These are phyloP conservation scores for Centruroides vittatus DNA, from an alignment of 1,140 invertebrate genomes.

Conservation along the genomic window DNA sequence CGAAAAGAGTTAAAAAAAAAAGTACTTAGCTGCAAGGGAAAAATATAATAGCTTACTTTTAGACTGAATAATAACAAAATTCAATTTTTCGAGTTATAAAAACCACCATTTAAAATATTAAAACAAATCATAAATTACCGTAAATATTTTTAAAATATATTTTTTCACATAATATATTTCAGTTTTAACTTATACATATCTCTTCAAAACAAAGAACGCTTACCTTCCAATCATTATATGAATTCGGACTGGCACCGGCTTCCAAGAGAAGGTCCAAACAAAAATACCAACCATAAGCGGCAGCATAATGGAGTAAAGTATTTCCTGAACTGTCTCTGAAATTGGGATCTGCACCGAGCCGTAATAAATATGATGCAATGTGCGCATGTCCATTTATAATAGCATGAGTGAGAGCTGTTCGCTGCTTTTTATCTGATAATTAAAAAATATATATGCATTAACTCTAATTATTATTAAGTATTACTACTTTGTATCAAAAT, in stretches of 20 bases:
- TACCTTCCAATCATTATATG: slow-evolving; percentile 38
- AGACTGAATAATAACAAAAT: no score
- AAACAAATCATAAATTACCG: not conserved
- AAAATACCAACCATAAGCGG: slow-evolving; percentile 41
- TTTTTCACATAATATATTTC: not conserved
- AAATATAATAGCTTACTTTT: no score
- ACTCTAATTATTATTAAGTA: not conserved
- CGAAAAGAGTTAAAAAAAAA: no score
- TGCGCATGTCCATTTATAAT: slow-evolving; percentile 38
- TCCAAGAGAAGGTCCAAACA: slow-evolving; percentile 35
- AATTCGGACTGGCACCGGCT: slow-evolving; percentile 31
- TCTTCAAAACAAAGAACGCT: not conserved
- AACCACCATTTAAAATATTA: not conserved
- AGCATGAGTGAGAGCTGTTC: slow-evolving; percentile 36
- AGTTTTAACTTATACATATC: not conserved
- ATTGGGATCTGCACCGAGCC: slow-evolving; percentile 33
- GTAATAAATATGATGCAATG: slow-evolving; percentile 34
- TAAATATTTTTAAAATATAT: not conserved
- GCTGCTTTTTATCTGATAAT: slow-evolving; percentile 32
- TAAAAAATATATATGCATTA: not conserved
- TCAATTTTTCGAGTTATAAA: no score
- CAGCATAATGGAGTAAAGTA: slow-evolving; percentile 37
- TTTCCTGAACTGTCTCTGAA: slow-evolving; percentile 36
- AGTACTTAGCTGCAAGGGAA: no score
- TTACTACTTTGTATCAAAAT: no score